Base-by-base conservation (phyloP, 2,888 invertebrate species). In the Drosophila conformis region DNA sequence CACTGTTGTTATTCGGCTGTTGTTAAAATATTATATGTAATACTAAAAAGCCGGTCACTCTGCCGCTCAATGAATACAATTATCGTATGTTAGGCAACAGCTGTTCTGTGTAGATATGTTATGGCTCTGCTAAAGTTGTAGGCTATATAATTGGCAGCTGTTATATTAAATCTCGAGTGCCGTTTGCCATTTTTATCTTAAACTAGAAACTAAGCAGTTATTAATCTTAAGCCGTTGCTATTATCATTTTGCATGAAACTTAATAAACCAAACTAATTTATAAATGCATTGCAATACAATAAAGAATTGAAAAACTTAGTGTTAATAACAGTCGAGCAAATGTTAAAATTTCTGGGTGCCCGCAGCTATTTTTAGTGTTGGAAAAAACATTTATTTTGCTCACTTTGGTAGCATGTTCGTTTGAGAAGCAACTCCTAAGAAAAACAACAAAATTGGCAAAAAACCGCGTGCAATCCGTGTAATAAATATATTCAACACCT, bases 371-470 rank as follows among this genome's bases (percentile, higher is more conserved):
- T 25, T 35, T 11, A 68, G 68, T 68, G 68, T 69, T 68, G 68
- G 40, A 11, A 40, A 69, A 49, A 15, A 35, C 40, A 51, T 25
- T 49, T 49, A 69, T 49, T 69, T 57, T 69, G 69, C 68, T 68
- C 68, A 58, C 25, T 68, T 57, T 51, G 58, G 69, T 68, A 68
- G 68, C 68, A 69, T 69, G 70, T 69, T 69, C 52, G 21, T 52
- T 59, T 59, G 13, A 69, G 69, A 58, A 76, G 66, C 68, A 78
- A 73, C 59, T 76, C 61, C 56, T 60, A 54, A 69, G 69, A 77
- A 78, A 78, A 78, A 80, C 81, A 78, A 78, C 81, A 69, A 73
- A 69, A 69, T 78, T 80, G 18, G 68, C 62, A 33, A 69, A 69
- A 80, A 80, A 80, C 78, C 78, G 78, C 78, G 78, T 78, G 78